These are phyloP conservation scores for Rhinatrema bivittatum DNA, from an alignment of 2,797 vertebrate genomes.

Conservation along the genomic window DNA sequence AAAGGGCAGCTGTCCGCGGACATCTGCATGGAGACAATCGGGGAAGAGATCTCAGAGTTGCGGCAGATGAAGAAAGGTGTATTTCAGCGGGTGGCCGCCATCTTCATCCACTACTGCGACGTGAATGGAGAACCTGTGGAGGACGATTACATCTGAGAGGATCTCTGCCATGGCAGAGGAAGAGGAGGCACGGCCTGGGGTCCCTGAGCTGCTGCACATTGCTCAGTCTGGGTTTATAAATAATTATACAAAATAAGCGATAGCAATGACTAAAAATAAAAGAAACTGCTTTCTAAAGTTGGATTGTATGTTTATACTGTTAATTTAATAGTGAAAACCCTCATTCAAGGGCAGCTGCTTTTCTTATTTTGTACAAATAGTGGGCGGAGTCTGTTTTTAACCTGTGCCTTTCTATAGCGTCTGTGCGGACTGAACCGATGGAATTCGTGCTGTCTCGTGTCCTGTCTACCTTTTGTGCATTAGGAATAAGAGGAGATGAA, in stretches of 20 bases:
- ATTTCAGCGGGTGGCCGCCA: constrained; percentile 88
- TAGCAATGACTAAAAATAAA: constrained; percentile 52
- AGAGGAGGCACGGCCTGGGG: no score
- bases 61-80: constrained; percentile 82
- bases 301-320: constrained; percentile 70
- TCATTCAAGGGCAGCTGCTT: no score
- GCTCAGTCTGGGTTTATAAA: no score
- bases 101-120: constrained; percentile 97
- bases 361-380: no score
- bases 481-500: no score
- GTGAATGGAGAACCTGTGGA: constrained; percentile 90
- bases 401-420: no score
- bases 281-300: constrained; percentile 48
- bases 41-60: constrained; percentile 93
- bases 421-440: no score
- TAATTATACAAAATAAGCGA: constrained; percentile 57
- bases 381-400: no score
- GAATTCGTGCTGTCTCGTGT: no score
- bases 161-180: not conserved
- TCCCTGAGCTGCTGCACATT: no score
- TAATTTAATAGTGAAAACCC: constrained; percentile 61
- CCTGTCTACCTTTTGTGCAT: no score
- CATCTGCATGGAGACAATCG: constrained; percentile 97
- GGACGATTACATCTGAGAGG: constrained; percentile 84
- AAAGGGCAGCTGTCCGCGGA: constrained; percentile 96